phyloP scores from a whole-genome alignment of 2,888 invertebrate species.

The Alsophila aescularia region DNA sequence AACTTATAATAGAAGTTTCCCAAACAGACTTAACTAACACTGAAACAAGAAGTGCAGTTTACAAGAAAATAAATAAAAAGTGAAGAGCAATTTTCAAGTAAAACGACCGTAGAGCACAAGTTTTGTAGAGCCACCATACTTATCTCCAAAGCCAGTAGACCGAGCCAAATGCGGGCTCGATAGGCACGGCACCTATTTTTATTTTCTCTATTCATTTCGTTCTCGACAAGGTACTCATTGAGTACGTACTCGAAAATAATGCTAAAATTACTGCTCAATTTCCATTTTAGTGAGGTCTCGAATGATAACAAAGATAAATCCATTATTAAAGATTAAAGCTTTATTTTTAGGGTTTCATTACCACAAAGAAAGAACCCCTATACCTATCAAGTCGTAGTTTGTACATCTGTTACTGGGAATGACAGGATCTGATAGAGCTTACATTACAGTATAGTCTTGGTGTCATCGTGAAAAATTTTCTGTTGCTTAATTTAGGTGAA shows the following conservation, averaged over 20 bases:
- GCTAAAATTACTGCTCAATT: constrained; percentile 31
- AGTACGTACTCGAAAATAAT: constrained; percentile 32
- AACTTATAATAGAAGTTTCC: too few relatives aligned
- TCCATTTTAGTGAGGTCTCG: constrained; percentile 5
- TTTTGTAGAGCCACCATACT: constrained; percentile 49
- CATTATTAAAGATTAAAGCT: not conserved
- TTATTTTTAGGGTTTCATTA: not conserved
- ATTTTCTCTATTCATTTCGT: constrained; percentile 46
- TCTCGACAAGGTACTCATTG: constrained; percentile 1
- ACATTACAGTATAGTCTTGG: not conserved
- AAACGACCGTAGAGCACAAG: constrained; percentile 38
- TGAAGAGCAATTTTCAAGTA: constrained; percentile 3
- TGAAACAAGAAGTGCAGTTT: too few relatives aligned
- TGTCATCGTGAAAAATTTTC: too few relatives aligned
- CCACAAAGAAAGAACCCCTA: constrained; percentile 1
- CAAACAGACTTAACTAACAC: too few relatives aligned
- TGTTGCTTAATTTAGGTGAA: too few relatives aligned
- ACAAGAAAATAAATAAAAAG: too few relatives aligned
- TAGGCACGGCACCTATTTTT: constrained; percentile 35
- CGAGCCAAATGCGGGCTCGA: constrained; percentile 62
- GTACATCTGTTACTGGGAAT: not conserved
- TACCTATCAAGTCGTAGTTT: not conserved
- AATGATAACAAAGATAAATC: constrained; percentile 3
- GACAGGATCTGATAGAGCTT: too few relatives aligned
- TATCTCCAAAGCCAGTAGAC: constrained; percentile 53